Conservation (phyloP, 2,797 vertebrate species). For the Parambassis ranga region DNA sequence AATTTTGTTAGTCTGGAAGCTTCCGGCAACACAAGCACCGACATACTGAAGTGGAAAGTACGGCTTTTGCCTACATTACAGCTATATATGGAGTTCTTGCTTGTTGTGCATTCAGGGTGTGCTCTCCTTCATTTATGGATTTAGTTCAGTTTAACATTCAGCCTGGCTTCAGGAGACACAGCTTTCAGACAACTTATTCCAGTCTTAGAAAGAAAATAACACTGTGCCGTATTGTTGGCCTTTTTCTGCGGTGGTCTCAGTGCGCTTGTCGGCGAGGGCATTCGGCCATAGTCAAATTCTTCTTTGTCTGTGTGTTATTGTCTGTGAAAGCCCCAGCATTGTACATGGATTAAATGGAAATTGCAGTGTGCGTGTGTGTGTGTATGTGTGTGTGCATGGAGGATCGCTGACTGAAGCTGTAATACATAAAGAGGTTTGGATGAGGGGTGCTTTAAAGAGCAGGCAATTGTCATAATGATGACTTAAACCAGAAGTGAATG, state of each 20-base stretch:
- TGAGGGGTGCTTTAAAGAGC: constrained; percentile 69
- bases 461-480: constrained; percentile 71
- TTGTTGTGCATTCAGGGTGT: constrained; percentile 11
- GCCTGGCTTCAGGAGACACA: constrained; percentile 17
- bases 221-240: constrained; percentile 36
- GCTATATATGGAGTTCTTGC: constrained; percentile 1
- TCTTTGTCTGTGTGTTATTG: constrained; percentile 74
- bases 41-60: constrained; percentile 33
- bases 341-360: constrained; percentile 75
- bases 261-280: constrained; percentile 44
- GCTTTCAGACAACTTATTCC: constrained; percentile 40
- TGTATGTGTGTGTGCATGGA: constrained; percentile 27
- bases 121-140: constrained; percentile 37
- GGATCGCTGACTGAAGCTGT: constrained; percentile 71
- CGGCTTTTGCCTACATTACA: constrained; percentile 11
- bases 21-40: background rate
- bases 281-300: constrained; percentile 65
- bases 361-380: constrained; percentile 41
- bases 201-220: constrained; percentile 27
- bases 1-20: constrained; percentile 41
- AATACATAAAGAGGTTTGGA: constrained; percentile 69
- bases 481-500: constrained; percentile 63
- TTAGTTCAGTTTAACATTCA: constrained; percentile 45
- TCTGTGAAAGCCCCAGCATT: constrained; percentile 65
- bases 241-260: constrained; percentile 37